phyloP scores from a whole-genome alignment of 2,888 invertebrate genomes.

The Eulithis prunata region DNA sequence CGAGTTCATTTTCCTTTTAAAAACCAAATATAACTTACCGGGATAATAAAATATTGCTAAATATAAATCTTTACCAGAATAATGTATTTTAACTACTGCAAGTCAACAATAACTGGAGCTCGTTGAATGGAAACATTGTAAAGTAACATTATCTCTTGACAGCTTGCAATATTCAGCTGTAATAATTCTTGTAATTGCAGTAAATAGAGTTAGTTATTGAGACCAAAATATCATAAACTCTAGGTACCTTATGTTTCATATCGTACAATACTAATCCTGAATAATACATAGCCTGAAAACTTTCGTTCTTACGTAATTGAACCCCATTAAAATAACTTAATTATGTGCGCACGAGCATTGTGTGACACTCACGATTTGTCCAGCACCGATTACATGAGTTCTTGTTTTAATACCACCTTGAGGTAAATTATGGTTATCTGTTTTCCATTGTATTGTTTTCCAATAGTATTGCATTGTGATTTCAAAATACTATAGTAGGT shows the following conservation, averaged over 20 bases:
- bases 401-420: conserved; percentile 58
- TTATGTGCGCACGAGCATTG: conserved; percentile 72
- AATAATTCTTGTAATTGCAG: not conserved
- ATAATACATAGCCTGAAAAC: conserved; percentile 32
- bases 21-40: too few relatives aligned
- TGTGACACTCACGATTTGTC: conserved; percentile 69
- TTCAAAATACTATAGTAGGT: conserved; percentile 8
- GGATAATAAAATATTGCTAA: too few relatives aligned
- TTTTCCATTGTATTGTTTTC: conserved; percentile 60
- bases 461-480: conserved; percentile 45
- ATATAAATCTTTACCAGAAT: not conserved
- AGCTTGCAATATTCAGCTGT: not conserved
- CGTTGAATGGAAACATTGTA: not conserved
- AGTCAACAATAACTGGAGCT: too few relatives aligned
- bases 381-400: conserved; percentile 60
- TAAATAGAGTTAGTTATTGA: not conserved
- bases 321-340: conserved; percentile 52
- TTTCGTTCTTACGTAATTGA: conserved; percentile 42
- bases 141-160: conserved; percentile 1
- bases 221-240: not conserved
- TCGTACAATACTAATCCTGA: conserved; percentile 9
- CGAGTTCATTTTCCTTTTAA: too few relatives aligned
- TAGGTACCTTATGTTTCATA: too few relatives aligned
- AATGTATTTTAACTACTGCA: not conserved
- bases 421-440: conserved; percentile 48